Evolutionary conservation across 2,113 vertebrate genomes (phyloP).

Genomic region (Acrocephalus kingi): DNA sequence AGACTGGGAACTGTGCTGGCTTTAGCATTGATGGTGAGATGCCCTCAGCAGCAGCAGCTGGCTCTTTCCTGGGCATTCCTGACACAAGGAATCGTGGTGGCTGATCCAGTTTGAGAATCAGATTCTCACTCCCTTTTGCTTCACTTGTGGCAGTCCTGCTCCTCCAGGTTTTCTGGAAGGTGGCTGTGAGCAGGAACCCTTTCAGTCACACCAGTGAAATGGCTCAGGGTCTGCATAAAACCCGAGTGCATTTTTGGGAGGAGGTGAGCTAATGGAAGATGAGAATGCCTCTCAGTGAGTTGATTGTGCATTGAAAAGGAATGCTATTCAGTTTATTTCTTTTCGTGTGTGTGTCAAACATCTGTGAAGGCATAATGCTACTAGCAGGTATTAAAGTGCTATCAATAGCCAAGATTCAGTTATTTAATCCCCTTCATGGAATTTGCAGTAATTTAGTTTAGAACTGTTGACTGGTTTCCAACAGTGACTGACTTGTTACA

Average conservation of each 20-base stretch:
- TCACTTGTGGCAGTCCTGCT: background rate
- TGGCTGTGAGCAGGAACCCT: background rate
- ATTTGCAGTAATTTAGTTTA: background rate
- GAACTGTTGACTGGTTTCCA: background rate
- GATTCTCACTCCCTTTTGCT: background rate
- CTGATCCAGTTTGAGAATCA: background rate
- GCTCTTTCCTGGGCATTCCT: background rate
- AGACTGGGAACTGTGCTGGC: background rate
- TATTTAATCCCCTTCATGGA: background rate
- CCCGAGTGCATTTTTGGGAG: accelerated
- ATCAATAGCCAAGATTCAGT: background rate
- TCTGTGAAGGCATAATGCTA: background rate
- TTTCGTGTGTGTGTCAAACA: background rate
- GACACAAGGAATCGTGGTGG: accelerated
- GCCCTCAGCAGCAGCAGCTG: background rate
- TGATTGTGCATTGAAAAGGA: background rate
- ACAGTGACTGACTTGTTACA: background rate
- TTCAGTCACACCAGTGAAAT: background rate
- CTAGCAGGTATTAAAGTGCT: background rate
- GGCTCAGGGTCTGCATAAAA: background rate
- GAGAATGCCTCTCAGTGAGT: background rate
- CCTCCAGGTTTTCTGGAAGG: background rate
- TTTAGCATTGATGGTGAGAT: background rate
- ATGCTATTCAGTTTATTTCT: background rate
- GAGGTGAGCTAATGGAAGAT: background rate